Percentiles rank a stretch among this genome's conserved stretches.
phyloP scores from a whole-genome alignment of 1,140 invertebrate species.

The Drosophila subpulchrella region DNA sequence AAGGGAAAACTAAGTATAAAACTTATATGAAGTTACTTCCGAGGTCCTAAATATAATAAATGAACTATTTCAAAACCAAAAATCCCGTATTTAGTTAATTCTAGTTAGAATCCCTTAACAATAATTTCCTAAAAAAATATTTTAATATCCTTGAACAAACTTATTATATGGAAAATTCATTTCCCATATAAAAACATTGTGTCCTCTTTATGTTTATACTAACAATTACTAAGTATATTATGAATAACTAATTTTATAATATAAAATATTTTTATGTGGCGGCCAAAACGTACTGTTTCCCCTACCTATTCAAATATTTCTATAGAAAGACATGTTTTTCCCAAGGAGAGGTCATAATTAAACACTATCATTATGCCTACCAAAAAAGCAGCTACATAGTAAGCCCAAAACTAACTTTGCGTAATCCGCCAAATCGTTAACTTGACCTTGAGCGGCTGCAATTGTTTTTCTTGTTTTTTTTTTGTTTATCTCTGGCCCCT shows the following conservation, averaged over 20 bases:
- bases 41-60: too few species aligned
- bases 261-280: not conserved
- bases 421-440: conserved; percentile 8
- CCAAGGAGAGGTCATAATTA: not conserved
- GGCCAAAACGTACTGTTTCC: not conserved
- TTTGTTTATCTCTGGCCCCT: not conserved
- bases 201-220: too few species aligned
- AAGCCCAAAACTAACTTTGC: conserved; percentile 13
- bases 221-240: not conserved
- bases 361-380: not conserved
- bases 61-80: too few species aligned
- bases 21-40: too few species aligned
- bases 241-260: not conserved
- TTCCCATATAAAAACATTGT: too few species aligned
- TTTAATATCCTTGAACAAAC: too few species aligned
- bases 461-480: not conserved
- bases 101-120: too few species aligned
- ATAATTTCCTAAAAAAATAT: too few species aligned
- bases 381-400: not conserved
- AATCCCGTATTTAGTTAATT: too few species aligned
- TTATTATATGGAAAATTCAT: too few species aligned
- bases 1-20: too few species aligned
- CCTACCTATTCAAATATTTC: not conserved
- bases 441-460: conserved; percentile 26
- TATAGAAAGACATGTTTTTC: not conserved